Conservation (phyloP, 2,888 invertebrate species). For the Dryomyza anilis region DNA sequence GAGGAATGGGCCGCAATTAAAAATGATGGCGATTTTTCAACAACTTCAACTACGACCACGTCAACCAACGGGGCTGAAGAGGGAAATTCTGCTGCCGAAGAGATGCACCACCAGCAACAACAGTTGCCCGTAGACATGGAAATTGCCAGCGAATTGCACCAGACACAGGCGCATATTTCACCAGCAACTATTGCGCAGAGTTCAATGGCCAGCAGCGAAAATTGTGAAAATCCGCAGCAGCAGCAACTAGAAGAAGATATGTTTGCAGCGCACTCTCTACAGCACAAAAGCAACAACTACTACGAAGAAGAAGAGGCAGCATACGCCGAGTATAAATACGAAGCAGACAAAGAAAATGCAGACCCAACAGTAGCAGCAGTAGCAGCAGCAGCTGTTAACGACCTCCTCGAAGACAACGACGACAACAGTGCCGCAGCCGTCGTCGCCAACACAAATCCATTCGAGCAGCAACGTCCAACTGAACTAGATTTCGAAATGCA, state of each 20-base stretch:
- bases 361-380: constrained; percentile 8
- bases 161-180: constrained; percentile 20
- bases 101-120: constrained; percentile 3
- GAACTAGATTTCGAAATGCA: constrained; percentile 64
- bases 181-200: constrained; percentile 45
- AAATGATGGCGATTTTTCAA: constrained; percentile 51
- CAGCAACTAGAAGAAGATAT: constrained; percentile 5
- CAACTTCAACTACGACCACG: constrained; percentile 49
- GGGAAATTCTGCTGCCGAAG: constrained; percentile 17
- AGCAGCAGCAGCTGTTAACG: constrained; percentile 5
- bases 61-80: constrained; percentile 38
- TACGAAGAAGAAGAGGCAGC: no score
- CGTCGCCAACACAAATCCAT: no score
- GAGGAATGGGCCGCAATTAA: constrained; percentile 49
- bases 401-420: constrained; percentile 3
- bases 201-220: constrained; percentile 55
- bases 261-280: constrained; percentile 12
- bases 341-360: constrained; percentile 16
- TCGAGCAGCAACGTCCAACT: constrained; percentile 6
- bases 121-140: constrained; percentile 34
- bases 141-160: constrained; percentile 25
- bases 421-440: constrained; percentile 7
- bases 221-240: constrained; percentile 28
- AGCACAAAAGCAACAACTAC: not conserved
- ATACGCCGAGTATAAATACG: constrained; percentile 3